phyloP scores from a whole-genome alignment of 2,797 vertebrate genomes.

The Psittacula derbiana region DNA sequence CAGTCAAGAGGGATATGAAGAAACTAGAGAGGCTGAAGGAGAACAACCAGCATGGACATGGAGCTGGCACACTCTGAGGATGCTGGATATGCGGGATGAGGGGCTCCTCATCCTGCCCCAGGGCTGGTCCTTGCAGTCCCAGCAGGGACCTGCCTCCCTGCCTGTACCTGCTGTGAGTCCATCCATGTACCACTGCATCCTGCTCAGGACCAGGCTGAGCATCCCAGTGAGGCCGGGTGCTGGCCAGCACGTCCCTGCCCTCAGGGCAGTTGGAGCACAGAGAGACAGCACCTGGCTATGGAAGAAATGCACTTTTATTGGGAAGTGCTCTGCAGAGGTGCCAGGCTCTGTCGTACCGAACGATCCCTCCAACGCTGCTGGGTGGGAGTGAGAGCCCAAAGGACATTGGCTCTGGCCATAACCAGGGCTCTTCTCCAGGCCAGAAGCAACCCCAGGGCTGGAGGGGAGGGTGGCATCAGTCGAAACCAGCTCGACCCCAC shows the following conservation, averaged over 20 bases:
- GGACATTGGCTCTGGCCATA: background rate
- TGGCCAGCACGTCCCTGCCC: fast-evolving
- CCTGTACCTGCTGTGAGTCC: background rate
- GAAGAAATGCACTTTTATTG: constrained; percentile 68
- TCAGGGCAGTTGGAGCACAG: fast-evolving
- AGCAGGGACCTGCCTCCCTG: background rate
- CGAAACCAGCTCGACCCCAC: constrained; percentile 66
- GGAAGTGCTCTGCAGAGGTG: constrained; percentile 53
- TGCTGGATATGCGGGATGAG: background rate
- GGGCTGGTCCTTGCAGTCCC: background rate
- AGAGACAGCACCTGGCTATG: background rate
- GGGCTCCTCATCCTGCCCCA: background rate
- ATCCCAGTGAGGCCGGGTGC: fast-evolving
- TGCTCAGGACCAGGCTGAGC: background rate
- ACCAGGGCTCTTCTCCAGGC: background rate
- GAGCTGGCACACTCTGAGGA: background rate
- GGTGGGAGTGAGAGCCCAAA: background rate
- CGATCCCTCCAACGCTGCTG: background rate
- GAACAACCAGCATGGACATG: background rate
- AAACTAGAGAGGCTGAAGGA: background rate
- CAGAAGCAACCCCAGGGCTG: background rate
- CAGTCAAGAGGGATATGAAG: background rate
- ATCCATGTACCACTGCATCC: background rate
- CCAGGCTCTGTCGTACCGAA: constrained; percentile 55
- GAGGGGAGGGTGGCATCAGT: constrained; percentile 18